phyloP scores from a whole-genome alignment of 2,113 vertebrate species.

The Rhea americana region DNA sequence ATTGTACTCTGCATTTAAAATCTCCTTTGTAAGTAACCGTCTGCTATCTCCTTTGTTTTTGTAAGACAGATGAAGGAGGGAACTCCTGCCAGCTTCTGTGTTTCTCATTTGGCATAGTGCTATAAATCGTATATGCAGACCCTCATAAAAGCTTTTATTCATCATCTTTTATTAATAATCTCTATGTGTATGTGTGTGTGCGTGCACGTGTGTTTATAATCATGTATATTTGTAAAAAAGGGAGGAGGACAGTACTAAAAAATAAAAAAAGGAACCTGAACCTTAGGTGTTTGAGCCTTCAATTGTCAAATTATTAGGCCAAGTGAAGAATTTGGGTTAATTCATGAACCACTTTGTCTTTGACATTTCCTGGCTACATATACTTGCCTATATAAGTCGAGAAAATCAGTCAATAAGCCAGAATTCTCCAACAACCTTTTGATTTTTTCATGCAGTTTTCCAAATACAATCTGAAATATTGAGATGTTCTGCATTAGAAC shows the following conservation, averaged over 20 bases:
- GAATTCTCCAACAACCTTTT: neutral
- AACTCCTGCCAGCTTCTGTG: constrained; percentile 22
- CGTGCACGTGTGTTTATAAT: constrained; percentile 32
- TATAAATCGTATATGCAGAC: constrained; percentile 29
- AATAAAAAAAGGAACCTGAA: neutral
- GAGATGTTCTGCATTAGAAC: neutral
- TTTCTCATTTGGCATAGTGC: constrained; percentile 30
- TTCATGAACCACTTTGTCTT: neutral
- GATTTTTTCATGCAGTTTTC: neutral
- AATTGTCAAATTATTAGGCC: neutral
- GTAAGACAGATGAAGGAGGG: constrained; percentile 40
- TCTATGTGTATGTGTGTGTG: neutral
- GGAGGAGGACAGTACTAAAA: neutral
- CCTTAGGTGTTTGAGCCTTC: neutral
- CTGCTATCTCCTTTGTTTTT: constrained; percentile 36
- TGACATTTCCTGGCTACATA: neutral
- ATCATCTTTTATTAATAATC: constrained; percentile 39
- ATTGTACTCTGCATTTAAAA: constrained; percentile 58
- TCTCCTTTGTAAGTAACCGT: constrained; percentile 48
- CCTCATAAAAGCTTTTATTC: constrained; percentile 46
- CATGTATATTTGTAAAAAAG: constrained; percentile 35
- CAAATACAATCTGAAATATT: neutral
- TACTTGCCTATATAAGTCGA: neutral
- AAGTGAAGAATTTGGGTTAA: constrained; percentile 29
- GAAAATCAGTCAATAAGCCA: neutral